phyloP scores from a whole-genome alignment of 2,888 invertebrate species.

The Lasioglossum vierecki region DNA sequence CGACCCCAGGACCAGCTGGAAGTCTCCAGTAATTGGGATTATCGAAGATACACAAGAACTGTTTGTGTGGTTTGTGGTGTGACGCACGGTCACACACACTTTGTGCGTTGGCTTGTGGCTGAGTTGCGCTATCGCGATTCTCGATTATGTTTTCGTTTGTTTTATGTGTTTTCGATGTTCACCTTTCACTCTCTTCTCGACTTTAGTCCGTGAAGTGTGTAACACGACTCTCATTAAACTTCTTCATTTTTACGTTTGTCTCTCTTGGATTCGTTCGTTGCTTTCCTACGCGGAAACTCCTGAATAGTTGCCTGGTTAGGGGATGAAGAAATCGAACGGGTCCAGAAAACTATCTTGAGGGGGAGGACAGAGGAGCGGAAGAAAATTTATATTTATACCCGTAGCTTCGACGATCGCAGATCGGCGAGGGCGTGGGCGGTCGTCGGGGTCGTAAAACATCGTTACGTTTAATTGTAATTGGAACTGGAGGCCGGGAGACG shows the following conservation, averaged over 20 bases:
- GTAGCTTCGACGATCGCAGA: not conserved
- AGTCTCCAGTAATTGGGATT: slow-evolving; percentile 72
- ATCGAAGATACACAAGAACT: slow-evolving; percentile 60
- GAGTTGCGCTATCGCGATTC: no score
- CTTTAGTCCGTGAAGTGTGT: no score
- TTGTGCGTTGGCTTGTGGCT: no score
- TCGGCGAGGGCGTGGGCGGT: not conserved
- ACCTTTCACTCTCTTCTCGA: no score
- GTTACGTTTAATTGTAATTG: slow-evolving; percentile 35
- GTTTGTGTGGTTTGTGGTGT: slow-evolving; percentile 23
- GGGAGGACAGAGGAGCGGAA: not conserved
- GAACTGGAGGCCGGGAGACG: not conserved
- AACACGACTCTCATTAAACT: no score
- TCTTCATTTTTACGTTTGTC: no score
- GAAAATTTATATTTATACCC: slow-evolving; percentile 20
- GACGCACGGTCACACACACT: no score
- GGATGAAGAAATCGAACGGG: slow-evolving; percentile 13
- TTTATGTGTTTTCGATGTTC: no score
- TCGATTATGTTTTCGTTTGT: no score
- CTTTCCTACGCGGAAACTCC: slow-evolving; percentile 47
- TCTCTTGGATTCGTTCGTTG: slow-evolving; percentile 30
- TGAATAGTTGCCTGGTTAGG: slow-evolving; percentile 14
- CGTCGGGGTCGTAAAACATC: slow-evolving; percentile 19
- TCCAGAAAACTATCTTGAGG: not conserved
- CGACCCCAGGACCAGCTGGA: slow-evolving; percentile 60